Base-by-base conservation (phyloP, 2,888 invertebrate genomes). In the Ormyrus rosae region DNA sequence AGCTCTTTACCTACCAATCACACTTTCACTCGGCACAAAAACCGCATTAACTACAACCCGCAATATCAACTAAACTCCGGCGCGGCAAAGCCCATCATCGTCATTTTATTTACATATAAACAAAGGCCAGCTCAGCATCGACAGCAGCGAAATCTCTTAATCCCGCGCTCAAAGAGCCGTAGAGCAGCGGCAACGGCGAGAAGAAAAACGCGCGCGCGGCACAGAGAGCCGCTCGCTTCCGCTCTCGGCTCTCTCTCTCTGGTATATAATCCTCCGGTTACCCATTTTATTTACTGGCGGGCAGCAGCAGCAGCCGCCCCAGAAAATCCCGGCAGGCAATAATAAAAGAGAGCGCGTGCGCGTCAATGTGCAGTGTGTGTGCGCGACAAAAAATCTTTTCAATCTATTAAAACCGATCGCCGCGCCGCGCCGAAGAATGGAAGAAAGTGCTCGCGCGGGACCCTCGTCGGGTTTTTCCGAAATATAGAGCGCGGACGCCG, bases 341-440 rank as follows among this genome's bases (percentile, higher is more conserved):
- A 80, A 75, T 75, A 65, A 65, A 34, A 34, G 34, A 34, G 34
- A 71, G 63, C 53, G 65, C 81, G 77, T 81, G 77, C 76, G 58
- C 77, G 72, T 80, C 80, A 69, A 81, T 81, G 72, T 48, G 60
- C 73, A 67, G 19, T 9, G 53, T 50, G 13, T 55, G 13, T 13
- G 10, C 34, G 58, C 46, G 77, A 71, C 46, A 76, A n/a, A 72
- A 55, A 58, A 53, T 68, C 74, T 78, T 81, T 81, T 78, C 70
- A 67, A 78, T 81, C 70, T 74, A 75, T 70, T 78, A 71, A 75
- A 78, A 70, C 74, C 75, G 74, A 74, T 65, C 56, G 75, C 55
- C 46, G 60, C 68, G 63, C 13, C 19, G 19, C 5, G 19, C 1
- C 7, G 56, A 53, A 56, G 63, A 69, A 58, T 48, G 56, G 13